Evolutionary conservation across 1,140 invertebrate species (phyloP).

Genomic region (Panagrolaimus sp.): DNA sequence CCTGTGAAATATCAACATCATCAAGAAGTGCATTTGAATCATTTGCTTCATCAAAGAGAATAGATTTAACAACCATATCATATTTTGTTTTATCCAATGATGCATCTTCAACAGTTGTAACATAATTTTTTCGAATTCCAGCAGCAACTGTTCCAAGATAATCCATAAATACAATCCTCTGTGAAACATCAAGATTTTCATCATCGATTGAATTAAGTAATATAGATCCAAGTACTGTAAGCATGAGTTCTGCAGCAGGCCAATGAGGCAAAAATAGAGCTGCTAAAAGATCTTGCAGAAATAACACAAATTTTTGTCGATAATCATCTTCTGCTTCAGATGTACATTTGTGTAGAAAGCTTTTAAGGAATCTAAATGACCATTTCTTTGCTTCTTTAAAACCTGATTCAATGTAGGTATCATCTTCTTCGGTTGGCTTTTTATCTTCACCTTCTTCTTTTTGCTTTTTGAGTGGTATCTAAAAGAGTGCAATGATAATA

Average conservation of each 20-base stretch:
- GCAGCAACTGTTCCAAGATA: conserved; percentile 95
- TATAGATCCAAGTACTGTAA: conserved; percentile 85
- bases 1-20: conserved; percentile 39
- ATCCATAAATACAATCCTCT: conserved; percentile 89
- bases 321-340: conserved; percentile 92
- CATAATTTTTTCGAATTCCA: conserved; percentile 79
- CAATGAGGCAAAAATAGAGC: conserved; percentile 98
- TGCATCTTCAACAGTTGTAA: conserved; percentile 61
- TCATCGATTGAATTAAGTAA: conserved; percentile 75
- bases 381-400: conserved; percentile 76
- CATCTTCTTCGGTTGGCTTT: conserved; percentile 22
- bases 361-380: conserved; percentile 84
- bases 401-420: conserved; percentile 7
- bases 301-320: conserved; percentile 92
- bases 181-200: conserved; percentile 79
- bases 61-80: conserved; percentile 39
- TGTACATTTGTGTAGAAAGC: conserved; percentile 77
- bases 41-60: conserved; percentile 41
- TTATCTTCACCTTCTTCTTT: conserved; percentile 1
- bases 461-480: conserved; percentile 21
- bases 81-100: conserved; percentile 63
- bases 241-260: conserved; percentile 89
- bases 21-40: conserved; percentile 31
- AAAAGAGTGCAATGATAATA: conserved; percentile 14
- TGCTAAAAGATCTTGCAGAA: conserved; percentile 90